These are phyloP conservation scores for Gastrophysa polygoni DNA, from an alignment of 2,888 invertebrate genomes.

Conservation along the genomic window DNA sequence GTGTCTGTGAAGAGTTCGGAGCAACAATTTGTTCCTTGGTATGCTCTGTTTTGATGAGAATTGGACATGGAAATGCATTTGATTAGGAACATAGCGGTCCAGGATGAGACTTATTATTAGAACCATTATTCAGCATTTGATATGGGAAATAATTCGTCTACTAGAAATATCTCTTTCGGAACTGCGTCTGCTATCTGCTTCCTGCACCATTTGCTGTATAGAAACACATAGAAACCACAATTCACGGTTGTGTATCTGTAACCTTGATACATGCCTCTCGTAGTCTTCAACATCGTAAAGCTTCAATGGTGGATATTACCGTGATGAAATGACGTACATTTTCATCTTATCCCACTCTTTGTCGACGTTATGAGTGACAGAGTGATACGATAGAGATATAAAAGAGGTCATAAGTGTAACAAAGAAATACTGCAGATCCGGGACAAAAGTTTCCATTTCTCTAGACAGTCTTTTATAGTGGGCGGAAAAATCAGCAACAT, in stretches of 20 bases:
- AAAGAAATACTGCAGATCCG: conserved; percentile 7
- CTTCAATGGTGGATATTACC: conserved; percentile 7
- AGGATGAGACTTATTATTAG: no score
- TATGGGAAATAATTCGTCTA: not conserved
- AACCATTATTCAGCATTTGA: no score
- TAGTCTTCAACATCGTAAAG: conserved; percentile 8
- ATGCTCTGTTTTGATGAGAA: no score
- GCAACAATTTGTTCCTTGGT: no score
- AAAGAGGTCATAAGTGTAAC: conserved; percentile 12
- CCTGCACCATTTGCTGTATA: not conserved
- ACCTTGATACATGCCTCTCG: conserved; percentile 1
- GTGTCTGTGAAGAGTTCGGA: no score
- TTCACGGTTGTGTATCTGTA: conserved; percentile 5
- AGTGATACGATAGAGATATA: not conserved
- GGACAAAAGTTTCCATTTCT: not conserved
- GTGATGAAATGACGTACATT: conserved; percentile 15
- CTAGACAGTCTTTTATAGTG: no score
- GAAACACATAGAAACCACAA: not conserved
- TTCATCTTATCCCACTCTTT: conserved; percentile 4
- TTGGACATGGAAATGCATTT: no score
- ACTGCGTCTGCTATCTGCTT: not conserved
- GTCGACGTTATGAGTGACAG: conserved; percentile 15
- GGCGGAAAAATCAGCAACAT: no score
- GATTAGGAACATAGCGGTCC: no score
- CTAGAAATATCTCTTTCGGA: not conserved